A percentile compares a stretch with the other conserved stretches of the same genome.
These are phyloP conservation scores for Sebastolobus altivelis DNA, from an alignment of 2,797 vertebrate genomes.

Conservation along the genomic window DNA sequence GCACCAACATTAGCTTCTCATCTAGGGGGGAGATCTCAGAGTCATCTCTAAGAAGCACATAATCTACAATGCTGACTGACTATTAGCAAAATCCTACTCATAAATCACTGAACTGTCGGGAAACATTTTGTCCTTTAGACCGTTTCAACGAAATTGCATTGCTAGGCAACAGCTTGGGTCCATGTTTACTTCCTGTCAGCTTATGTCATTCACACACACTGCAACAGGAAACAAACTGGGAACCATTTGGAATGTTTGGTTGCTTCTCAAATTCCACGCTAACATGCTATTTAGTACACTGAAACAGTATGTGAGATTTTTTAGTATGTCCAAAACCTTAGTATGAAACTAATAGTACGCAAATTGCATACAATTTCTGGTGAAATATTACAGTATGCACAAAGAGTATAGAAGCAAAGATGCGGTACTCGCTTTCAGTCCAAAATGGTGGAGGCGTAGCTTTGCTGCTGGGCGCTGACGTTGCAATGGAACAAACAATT, in stretches of 20 bases:
- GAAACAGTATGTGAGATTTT: too few relatives aligned
- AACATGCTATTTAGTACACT: too few relatives aligned
- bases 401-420: too few relatives aligned
- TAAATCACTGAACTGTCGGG: slow-evolving; percentile 53
- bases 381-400: too few relatives aligned
- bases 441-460: too few relatives aligned
- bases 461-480: too few relatives aligned
- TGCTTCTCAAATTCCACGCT: too few relatives aligned
- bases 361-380: too few relatives aligned
- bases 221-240: background rate
- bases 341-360: too few relatives aligned
- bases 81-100: slow-evolving; percentile 39
- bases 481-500: too few relatives aligned
- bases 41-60: slow-evolving; percentile 28
- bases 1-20: slow-evolving; percentile 22
- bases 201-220: background rate
- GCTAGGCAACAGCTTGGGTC: background rate
- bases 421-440: too few relatives aligned
- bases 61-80: slow-evolving; percentile 31
- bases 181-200: background rate
- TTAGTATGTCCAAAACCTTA: too few relatives aligned
- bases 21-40: background rate
- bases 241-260: background rate
- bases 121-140: slow-evolving; percentile 33
- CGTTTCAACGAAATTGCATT: background rate